Evolutionary conservation across 2,113 vertebrate species (phyloP), one percentile per base, ranked within the genome.

Genomic region (Bufo bufo): DNA sequence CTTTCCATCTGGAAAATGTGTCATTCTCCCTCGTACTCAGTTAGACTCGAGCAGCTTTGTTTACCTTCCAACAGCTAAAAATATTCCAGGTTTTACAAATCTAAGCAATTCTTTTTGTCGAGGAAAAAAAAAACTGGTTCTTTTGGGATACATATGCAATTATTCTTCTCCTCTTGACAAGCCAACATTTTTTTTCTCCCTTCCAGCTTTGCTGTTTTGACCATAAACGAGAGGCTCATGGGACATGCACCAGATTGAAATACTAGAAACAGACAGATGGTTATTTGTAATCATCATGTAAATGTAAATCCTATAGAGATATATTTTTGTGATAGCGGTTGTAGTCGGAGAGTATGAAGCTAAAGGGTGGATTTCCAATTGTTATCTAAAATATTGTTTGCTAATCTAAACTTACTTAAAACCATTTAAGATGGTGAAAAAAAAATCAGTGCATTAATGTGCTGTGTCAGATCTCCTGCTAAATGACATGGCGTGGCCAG

Each of bases 261-360:
- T 93, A 90, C 89, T 93, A 90, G 90, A 92, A 90, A 89, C 80
- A 93, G 88, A 93, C 93, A 96, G 92, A 95, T 93, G 92, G 93
- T 93, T 94, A 93, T 93, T 95, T 95, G 92, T 93, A 93, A 95
- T 94, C 89, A 90, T 93, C 90, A 87, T 94, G 89, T 93, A 91
- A 93, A 94, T 93, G 92, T 91, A 93, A 94, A 94, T 94, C 79
- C 84, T 92, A 72, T 90, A 91, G 92, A 90, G 85, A 88, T 90
- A 86, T 89, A 77, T 84, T 88, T 83, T 74, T 77, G 63, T 89
- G 90, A 90, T 91, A 81, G 88, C 89, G 90, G 74, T 90, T 89
- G 71, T 84, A 54, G 87, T 69, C 9, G 61, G 50, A 69, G 23
- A 71, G 54, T 63, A 66, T 45, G 69, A 84, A 66, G 59, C 23